Evolutionary conservation across 2,888 invertebrate species (phyloP).

Genomic region (Exocentrus adspersus): DNA sequence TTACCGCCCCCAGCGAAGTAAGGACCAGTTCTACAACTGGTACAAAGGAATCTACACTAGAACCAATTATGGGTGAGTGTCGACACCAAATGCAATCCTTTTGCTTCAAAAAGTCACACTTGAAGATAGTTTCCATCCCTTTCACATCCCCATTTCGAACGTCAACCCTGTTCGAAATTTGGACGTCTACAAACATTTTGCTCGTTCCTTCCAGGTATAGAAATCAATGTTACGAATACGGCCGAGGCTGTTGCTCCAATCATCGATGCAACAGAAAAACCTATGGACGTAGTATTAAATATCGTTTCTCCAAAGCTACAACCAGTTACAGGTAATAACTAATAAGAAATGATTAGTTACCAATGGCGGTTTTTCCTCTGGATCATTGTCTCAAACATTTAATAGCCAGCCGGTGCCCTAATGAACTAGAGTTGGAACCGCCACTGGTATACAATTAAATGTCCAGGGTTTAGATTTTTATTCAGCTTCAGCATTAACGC

Average conservation of each 20-base stretch:
- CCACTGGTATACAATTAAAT: not conserved
- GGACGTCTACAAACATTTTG: not conserved
- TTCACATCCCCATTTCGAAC: too few relatives aligned
- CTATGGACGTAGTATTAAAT: slow-evolving; percentile 26
- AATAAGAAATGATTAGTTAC: too few relatives aligned
- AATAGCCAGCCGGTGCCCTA: too few relatives aligned
- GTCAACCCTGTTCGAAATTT: not conserved
- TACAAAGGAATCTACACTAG: slow-evolving; percentile 28
- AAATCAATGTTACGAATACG: slow-evolving; percentile 30
- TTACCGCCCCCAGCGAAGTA: slow-evolving; percentile 38
- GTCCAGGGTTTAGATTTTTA: not conserved
- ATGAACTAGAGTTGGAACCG: too few relatives aligned
- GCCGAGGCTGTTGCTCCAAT: slow-evolving; percentile 30
- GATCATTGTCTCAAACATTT: too few relatives aligned
- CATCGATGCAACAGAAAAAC: slow-evolving; percentile 29
- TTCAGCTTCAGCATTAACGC: not conserved
- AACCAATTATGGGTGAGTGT: slow-evolving; percentile 27
- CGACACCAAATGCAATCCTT: not conserved
- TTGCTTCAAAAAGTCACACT: too few relatives aligned
- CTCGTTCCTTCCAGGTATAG: slow-evolving; percentile 37
- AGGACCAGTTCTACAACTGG: slow-evolving; percentile 21
- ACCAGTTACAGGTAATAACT: slow-evolving; percentile 49
- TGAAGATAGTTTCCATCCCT: too few relatives aligned
- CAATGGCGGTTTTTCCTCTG: too few relatives aligned
- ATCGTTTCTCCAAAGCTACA: slow-evolving; percentile 17